Base-by-base conservation (phyloP, 2,113 vertebrate genomes). In the Phyllopteryx taeniolatus region DNA sequence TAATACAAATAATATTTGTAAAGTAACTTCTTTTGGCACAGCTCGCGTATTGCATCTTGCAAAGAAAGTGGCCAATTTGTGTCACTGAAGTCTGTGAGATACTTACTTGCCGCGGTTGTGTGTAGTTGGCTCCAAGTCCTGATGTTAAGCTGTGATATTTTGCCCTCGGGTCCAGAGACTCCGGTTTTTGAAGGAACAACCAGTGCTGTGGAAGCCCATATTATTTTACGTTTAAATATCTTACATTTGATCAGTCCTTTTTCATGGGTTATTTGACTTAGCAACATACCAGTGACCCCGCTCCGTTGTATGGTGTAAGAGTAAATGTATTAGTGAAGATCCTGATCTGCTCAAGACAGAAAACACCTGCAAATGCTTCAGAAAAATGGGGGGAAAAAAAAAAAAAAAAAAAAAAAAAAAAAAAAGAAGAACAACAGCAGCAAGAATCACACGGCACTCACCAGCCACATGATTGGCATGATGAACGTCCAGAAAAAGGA, bases 241-340 rank as follows among this genome's bases (percentile, higher is more conserved):
- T 8, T 59, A 63, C 22, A 57, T 1, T 44, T 4, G 1, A 39
- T 17, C 33, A 59, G 9, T 14, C 10, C 14, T 61, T 46, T 0
- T 53, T 12, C 4, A 6, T 1, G 11, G 43, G 42, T 73, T 46
- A 71, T 3, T 69, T n/a, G 93, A 11, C 8, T 9, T 14, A 12
- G 51, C 88, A 54, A 95, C 85, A 63, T 94, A 99, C 98, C 74
- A 96, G 91, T 31, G 95, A 95, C 87, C 95, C 96, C 12, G 96
- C 90, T 89, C 95, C 98, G 2, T 98, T 99, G 82, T 93, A 83
- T 0, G 98, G 94, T 0, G 94, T 95, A 61, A 98, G 80, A 3
- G 97, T 99, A 19, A 96, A 98, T 0, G 94, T 94, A 54, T 95
- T 93, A 43, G 94, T 93, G 86, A 96, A 96, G 75, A 98, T 89